Evolutionary conservation across 1,140 invertebrate genomes (phyloP).

Genomic region (Anastatus disparis): DNA sequence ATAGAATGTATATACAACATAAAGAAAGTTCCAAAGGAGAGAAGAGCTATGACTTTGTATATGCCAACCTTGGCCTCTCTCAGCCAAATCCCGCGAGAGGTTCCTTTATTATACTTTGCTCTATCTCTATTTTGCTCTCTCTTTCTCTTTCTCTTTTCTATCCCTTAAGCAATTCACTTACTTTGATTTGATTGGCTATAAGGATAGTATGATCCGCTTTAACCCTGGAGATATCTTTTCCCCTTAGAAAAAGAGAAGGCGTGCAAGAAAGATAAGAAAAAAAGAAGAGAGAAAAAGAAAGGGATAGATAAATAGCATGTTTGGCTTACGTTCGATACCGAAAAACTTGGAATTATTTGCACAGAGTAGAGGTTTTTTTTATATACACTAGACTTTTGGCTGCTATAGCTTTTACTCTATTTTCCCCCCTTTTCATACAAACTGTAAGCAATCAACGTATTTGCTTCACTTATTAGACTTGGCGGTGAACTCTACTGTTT

Average conservation of each 20-base stretch:
- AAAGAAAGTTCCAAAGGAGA: too few relatives aligned
- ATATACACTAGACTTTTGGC: too few relatives aligned
- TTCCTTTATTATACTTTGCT: constrained; percentile 44
- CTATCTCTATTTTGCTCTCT: background rate
- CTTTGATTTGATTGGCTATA: constrained; percentile 65
- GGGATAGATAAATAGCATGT: too few relatives aligned
- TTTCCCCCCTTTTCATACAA: too few relatives aligned
- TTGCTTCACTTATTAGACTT: constrained; percentile 59
- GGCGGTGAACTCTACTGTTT: constrained; percentile 44
- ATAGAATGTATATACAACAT: too few relatives aligned
- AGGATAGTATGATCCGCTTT: constrained; percentile 52
- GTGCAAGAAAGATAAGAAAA: background rate
- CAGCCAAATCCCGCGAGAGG: constrained; percentile 40
- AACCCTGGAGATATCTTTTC: constrained; percentile 2
- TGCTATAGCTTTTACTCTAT: too few relatives aligned
- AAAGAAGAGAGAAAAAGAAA: background rate
- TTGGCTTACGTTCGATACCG: too few relatives aligned
- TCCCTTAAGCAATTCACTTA: constrained; percentile 61
- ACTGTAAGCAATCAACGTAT: constrained; percentile 59
- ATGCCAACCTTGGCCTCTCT: constrained; percentile 12
- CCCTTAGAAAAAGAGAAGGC: constrained; percentile 2
- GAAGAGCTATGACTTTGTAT: background rate
- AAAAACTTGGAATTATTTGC: too few relatives aligned
- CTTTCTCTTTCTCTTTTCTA: background rate
- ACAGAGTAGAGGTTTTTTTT: too few relatives aligned